Evolutionary conservation across 2,888 invertebrate genomes (phyloP).

Genomic region (Cabera pusaria): DNA sequence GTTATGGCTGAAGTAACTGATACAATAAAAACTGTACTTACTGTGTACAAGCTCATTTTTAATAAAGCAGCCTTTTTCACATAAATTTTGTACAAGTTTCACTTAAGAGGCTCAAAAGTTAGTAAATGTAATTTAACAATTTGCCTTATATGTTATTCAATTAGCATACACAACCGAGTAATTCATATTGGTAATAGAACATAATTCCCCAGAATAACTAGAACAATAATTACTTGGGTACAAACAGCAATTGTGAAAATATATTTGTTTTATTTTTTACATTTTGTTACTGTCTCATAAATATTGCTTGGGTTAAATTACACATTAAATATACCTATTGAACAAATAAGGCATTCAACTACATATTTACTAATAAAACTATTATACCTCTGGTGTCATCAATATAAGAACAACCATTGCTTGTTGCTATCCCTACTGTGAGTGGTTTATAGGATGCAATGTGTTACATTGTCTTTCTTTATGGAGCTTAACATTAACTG

Average conservation of each 20-base stretch:
- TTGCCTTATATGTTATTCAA: too few species aligned
- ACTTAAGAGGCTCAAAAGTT: too few species aligned
- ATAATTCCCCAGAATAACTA: too few species aligned
- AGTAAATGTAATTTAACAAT: too few species aligned
- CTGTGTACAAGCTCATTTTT: too few species aligned
- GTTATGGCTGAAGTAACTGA: too few species aligned
- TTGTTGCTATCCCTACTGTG: constrained; percentile 9
- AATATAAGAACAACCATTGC: neutral
- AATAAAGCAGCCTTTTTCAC: too few species aligned
- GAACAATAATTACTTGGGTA: constrained; percentile 1
- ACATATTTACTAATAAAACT: constrained; percentile 19
- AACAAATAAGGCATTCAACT: constrained; percentile 17
- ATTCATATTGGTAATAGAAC: too few species aligned
- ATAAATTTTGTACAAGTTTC: too few species aligned
- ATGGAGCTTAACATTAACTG: constrained; percentile 4
- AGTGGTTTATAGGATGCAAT: constrained; percentile 4
- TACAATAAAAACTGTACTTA: too few species aligned
- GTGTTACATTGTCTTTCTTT: constrained; percentile 5
- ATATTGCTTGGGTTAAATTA: constrained; percentile 15
- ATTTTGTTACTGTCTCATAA: neutral
- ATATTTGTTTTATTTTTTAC: constrained; percentile 4
- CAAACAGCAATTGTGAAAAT: constrained; percentile 4
- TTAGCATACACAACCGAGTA: too few species aligned
- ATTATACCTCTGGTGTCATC: constrained; percentile 7
- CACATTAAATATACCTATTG: constrained; percentile 7